Evolutionary conservation across 2,797 vertebrate genomes (phyloP), one percentile per base, ranked within the genome.

Genomic region (Thamnophis elegans): DNA sequence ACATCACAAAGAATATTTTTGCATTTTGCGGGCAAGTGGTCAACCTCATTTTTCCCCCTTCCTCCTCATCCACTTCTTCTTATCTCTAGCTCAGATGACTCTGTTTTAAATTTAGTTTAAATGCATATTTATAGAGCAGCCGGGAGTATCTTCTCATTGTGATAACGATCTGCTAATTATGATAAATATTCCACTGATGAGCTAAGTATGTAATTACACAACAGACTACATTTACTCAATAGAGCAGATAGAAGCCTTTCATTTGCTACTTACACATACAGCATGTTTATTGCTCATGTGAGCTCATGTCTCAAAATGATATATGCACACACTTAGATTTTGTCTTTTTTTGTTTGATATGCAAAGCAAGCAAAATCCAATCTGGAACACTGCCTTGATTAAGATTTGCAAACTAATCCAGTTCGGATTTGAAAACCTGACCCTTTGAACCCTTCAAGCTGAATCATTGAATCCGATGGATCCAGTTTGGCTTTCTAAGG

Each of bases 131-230:
- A 85, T 93, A 93, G 87, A 85, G 58, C 59, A 86, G 58, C 68
- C 12, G 3, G 32, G 55, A 68, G 28, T 85, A 8, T 58, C 60
- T 93, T 78, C 14, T 91, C 82, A 2, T 87, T 28, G 60, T 78
- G 51, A 94, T 92, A 90, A 92, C 68, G 85, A 90, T 93, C 92
- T 87, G 28, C 51, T 94, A 92, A 90, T 92, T 90, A 90, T 90
- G 91, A 85, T 88, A 94, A 90, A 92, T 90, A 56, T 6, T 88
- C 36, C 2, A 32, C 32, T 86, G 22, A 89, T 91, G 56, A 78
- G 12, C 78, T 92, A 89, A 65, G 65, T 82, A 47, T 58, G 20
- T 78, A 92, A 90, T 92, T 94, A 65, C 51, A 78, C 65, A 62
- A 13, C 26, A 51, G 65, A 28, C 65, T 58, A 12, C 51, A 16